Base-by-base conservation (phyloP, 2,888 invertebrate genomes). In the Sphinx pinastri region DNA sequence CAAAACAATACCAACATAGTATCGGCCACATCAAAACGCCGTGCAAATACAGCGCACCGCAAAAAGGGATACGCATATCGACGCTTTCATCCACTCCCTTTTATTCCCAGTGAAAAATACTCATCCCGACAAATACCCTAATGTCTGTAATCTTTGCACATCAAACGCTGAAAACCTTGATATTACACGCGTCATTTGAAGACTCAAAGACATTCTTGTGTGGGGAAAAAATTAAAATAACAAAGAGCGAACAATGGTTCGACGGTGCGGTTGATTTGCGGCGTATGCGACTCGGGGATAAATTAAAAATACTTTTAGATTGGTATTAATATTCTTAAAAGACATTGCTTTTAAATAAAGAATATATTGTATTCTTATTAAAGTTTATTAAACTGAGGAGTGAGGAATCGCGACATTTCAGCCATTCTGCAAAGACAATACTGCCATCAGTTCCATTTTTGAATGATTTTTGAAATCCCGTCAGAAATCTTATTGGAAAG, bases 131-230 rank as follows among this genome's bases (percentile, higher is more conserved):
- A 84, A 89, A 90, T 88, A 87, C 88, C 87, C 87, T 86, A 88
- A 88, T 87, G 86, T 87, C 84, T 84, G 86, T 87, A 89, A 92
- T 92, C 91, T 92, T 90, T 83, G 79, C 81, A 93, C 92, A 92
- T 93, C 92, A 93, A 93, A 93, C 91, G 85, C 82, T 86, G 85
- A 82, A 38, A 80, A 89, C 87, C 88, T 88, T 88, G 86, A 91
- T 92, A 92, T 93, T 93, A 91, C 92, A 93, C 89, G 92, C 93
- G 84, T 93, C 93, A 93, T 93, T 93, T 92, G 89, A 92, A 87
- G 86, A 90, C 86, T 93, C 93, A 93, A 93, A 94, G 93, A 94
- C 91, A 93, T 94, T 93, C 94, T 87, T 76, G 75, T 76, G 71
- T 75, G 81, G 83, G 86, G 82, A 87, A 93, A 92, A 94, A 93